These are phyloP conservation scores for Rattus norvegicus DNA, from an alignment of 2,113 vertebrate genomes.

Conservation along the genomic window DNA sequence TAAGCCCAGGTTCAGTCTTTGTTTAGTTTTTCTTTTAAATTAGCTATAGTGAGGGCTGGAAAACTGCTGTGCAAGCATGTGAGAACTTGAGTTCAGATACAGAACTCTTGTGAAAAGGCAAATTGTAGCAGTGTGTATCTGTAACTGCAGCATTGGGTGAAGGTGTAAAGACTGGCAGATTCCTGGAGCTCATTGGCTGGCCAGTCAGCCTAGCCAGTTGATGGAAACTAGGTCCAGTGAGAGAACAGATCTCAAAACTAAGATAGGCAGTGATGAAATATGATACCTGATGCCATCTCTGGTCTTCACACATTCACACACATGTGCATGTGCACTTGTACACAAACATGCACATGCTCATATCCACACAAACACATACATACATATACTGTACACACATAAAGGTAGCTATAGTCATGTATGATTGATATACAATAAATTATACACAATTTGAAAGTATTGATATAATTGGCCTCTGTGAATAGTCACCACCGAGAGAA, in stretches of 20 bases:
- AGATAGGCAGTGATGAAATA: not conserved
- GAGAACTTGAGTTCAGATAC: not conserved
- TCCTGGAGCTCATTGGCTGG: not conserved
- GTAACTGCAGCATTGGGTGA: not conserved
- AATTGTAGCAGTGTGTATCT: not conserved
- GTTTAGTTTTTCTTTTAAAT: constrained; percentile 16
- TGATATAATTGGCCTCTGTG: not conserved
- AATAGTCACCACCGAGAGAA: not conserved
- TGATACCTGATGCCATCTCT: not conserved
- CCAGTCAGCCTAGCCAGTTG: not conserved
- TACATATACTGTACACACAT: not conserved
- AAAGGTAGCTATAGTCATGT: not conserved
- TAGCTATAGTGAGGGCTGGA: not conserved
- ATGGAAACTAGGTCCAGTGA: not conserved
- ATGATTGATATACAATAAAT: not conserved
- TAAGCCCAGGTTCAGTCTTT: not conserved
- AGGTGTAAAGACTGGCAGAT: not conserved
- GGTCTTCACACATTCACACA: not conserved
- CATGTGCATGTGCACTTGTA: not conserved
- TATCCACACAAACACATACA: not conserved
- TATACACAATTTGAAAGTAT: not conserved
- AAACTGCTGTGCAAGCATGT: not conserved
- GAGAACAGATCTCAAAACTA: not conserved
- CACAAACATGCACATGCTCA: not conserved
- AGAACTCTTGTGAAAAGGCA: not conserved